Percentiles rank a stretch among this genome's conserved stretches.
These are phyloP conservation scores for Drosophila seguyi DNA, from an alignment of 1,140 invertebrate genomes.

Conservation along the genomic window DNA sequence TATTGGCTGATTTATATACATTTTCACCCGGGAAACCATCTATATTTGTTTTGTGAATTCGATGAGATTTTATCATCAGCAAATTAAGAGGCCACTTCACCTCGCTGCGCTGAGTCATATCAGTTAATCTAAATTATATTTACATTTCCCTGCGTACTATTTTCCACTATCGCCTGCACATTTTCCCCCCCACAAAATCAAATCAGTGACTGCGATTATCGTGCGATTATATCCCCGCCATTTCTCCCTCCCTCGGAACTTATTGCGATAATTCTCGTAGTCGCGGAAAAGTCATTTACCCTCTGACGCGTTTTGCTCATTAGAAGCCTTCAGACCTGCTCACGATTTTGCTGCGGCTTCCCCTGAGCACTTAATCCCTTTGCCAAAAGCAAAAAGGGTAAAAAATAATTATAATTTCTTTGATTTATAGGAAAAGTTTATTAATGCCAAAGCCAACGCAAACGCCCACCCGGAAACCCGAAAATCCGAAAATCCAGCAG, in stretches of 20 bases:
- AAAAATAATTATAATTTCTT: conserved; percentile 76
- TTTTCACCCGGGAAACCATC: neutral
- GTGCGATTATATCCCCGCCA: conserved; percentile 3
- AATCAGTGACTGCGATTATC: conserved; percentile 25
- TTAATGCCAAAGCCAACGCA: conserved; percentile 56
- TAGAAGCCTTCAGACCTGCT: conserved; percentile 11
- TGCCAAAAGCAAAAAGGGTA: neutral
- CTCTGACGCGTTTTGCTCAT: conserved; percentile 39
- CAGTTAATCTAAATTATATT: conserved; percentile 19
- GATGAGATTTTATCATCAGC: conserved; percentile 12
- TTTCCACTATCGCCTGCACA: conserved; percentile 7
- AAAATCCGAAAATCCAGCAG: conserved; percentile 10
- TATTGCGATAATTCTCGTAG: conserved; percentile 23
- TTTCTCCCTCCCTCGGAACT: neutral
- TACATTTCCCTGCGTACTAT: conserved; percentile 12
- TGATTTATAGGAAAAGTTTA: conserved; percentile 82
- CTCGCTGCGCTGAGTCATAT: neutral
- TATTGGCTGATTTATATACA: neutral
- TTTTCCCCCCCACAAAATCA: neutral
- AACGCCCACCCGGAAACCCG: neutral
- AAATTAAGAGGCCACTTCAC: conserved; percentile 1
- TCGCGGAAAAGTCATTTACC: conserved; percentile 35
- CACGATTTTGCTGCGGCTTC: conserved; percentile 21
- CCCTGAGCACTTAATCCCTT: conserved; percentile 28
- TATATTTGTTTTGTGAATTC: conserved; percentile 13